Evolutionary conservation across 2,797 vertebrate species (phyloP), one percentile per base, ranked within the genome.

Genomic region (Chelidonichthys spinosus): DNA sequence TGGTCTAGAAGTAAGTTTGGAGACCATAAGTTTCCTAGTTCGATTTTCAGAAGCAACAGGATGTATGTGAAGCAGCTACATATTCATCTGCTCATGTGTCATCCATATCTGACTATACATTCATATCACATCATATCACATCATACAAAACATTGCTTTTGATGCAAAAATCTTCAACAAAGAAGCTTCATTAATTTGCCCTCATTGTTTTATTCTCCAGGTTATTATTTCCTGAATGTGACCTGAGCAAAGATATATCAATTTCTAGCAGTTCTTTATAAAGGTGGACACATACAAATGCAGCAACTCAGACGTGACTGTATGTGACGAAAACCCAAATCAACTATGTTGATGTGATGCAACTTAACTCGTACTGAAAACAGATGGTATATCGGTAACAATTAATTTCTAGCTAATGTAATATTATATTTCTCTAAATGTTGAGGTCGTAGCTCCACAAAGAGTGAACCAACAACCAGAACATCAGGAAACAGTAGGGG

Each of bases 401-500:
- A 49, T 83, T 81, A 83, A 67, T 70, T 81, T 79, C 13, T 47
- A 70, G 43, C 36, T 54, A 67, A 73, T 75, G 40, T 25, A 32
- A 80, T 76, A 44, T 63, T 33, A 18, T 68, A 63, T 74, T 77
- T 72, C 47, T 83, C 43, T 11, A 64, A 81, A 72, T 2, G 2
- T 62, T 59, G 47, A 13, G 39, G 80, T 74, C 8, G 5, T 55
- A 65, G 59, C 62, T 72, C 17, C 55, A 46, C 53, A 54, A 56
- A 67, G 62, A 37, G 17, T 17, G 61, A 72, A 53, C 72, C 52
- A 61, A 60, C 44, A 53, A 71, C 73, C 63, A 76, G 44, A 81
- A 77, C 36, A 69, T 80, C 75, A 68, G 68, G 72, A 87, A 82
- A 76, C 76, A 79, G 63, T 63, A 70, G 36, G 3, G 46, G 63